Evolutionary conservation across 2,888 invertebrate species (phyloP), one percentile per base, ranked within the genome.

Genomic region (Eucera pruinosa): DNA sequence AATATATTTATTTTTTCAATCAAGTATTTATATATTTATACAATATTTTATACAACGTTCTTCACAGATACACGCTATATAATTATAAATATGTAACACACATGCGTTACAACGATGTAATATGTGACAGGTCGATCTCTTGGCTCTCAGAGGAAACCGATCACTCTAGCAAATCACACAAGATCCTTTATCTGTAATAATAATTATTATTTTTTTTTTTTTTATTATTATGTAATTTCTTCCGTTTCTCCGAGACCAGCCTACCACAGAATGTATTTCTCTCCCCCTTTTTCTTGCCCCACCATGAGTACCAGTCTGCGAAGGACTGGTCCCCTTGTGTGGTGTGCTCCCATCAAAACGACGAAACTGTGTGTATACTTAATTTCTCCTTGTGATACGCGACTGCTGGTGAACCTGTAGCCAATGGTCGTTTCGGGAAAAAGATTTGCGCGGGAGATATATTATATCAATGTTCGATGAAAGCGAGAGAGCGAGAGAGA

Each of bases 1-100:
- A 91, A 91, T 91, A 91, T 91, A 91, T 91, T 91, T 91, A 91
- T 91, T 91, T 91, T 91, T 91, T 89, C 90, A 91, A 91, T 87
- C 90, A 85, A 85, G 89, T 91, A 91, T 91, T 91, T 91, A 91
- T 91, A 91, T 91, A 91, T 91, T 91, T 91, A 91, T 91, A 91
- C 89, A 89, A 90, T 90, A 91, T 91, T 91, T 91, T 91, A 91
- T 91, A 91, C 90, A 89, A 89, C 89, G 90, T 90, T 91, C 88
- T 89, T 89, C 89, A 88, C 86, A 87, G 86, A 87, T 87, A 89
- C 78, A 82, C 71, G 66, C 77, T 80, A 84, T 81, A 80, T 54
- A 67, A 18, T n/a, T 70, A 33, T 72, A 73, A 4, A 9, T 52
- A 52, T 9, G 25, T 39, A 52, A 33, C 20, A 67, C 45, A 72